Evolutionary conservation across 2,888 invertebrate genomes (phyloP).

Genomic region (Zele albiditarsus): DNA sequence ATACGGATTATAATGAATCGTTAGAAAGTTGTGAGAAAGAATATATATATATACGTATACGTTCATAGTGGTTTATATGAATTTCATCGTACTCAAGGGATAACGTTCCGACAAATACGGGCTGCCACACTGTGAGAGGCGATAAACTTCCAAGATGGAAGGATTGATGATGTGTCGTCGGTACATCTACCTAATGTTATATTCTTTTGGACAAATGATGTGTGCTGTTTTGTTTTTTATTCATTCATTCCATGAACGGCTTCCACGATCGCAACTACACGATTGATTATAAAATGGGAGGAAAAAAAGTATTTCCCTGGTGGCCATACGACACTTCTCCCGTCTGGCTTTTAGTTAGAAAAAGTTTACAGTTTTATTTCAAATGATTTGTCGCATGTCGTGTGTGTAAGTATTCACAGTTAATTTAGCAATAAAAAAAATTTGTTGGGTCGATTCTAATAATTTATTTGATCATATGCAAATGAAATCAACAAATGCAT

Average conservation of each 20-base stretch:
- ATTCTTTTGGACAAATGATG: not conserved
- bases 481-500: not conserved
- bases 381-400: not conserved
- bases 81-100: not conserved
- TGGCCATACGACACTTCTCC: not conserved
- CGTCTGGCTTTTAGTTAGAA: not conserved
- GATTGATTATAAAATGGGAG: not conserved
- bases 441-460: not conserved
- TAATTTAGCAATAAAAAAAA: not conserved
- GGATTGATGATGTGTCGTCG: not conserved
- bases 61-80: not conserved
- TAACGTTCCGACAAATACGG: not conserved
- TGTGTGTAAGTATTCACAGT: not conserved
- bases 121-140: not conserved
- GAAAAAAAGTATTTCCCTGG: not conserved
- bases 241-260: not conserved
- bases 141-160: slow-evolving; percentile 3
- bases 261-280: not conserved
- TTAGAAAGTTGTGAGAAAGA: slow-evolving; percentile 9
- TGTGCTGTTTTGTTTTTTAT: not conserved
- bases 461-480: not conserved
- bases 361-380: slow-evolving; percentile 1
- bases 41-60: too few relatives aligned
- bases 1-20: not conserved
- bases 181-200: not conserved